Conservation (phyloP, 2,888 invertebrate species). For the Chloroclystis v-ata region DNA sequence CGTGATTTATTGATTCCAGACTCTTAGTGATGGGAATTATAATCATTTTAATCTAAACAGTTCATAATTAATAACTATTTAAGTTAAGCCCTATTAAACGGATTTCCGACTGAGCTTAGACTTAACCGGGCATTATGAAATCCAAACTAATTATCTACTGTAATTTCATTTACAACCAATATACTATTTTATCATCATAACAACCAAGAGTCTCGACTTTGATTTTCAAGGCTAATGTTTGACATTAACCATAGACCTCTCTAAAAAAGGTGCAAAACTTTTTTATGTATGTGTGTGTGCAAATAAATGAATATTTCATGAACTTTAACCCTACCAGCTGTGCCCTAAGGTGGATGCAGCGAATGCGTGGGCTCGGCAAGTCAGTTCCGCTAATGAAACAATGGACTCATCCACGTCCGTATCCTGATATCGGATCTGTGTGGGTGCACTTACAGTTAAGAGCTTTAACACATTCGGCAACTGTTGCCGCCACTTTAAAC, state of each 20-base stretch:
- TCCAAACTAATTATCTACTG: background rate
- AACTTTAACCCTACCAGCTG: conserved; percentile 3
- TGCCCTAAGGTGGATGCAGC: no score
- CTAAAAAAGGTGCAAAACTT: no score
- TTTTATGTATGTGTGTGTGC: no score
- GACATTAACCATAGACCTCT: no score
- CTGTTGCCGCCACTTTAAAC: no score
- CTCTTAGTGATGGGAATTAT: conserved; percentile 11
- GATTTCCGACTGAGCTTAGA: conserved; percentile 22
- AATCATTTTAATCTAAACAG: conserved; percentile 17
- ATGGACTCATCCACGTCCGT: conserved; percentile 21
- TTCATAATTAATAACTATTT: conserved; percentile 21
- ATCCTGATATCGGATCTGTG: conserved; percentile 24
- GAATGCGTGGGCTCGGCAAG: conserved; percentile 18
- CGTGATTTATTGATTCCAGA: background rate
- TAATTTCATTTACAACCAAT: no score
- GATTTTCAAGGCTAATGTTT: no score
- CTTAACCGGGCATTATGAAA: background rate
- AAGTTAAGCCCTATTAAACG: conserved; percentile 25
- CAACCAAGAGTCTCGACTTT: no score
- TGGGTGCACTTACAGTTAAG: conserved; percentile 19
- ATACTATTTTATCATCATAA: no score
- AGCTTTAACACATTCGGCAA: background rate
- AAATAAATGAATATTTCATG: no score
- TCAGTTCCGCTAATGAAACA: conserved; percentile 30